Evolutionary conservation across 2,888 invertebrate genomes (phyloP).

Genomic region (Noctua janthe): DNA sequence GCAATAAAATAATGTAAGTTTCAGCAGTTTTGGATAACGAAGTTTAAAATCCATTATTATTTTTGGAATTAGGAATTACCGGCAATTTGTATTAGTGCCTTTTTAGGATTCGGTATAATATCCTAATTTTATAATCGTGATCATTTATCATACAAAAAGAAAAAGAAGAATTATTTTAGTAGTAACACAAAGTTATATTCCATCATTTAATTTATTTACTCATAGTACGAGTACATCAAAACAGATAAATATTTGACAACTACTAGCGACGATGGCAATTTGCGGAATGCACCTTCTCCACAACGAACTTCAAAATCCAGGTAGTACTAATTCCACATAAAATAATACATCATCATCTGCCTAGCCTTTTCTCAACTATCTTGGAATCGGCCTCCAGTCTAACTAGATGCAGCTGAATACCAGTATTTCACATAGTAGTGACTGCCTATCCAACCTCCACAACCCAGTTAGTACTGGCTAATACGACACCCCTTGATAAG

Average conservation of each 20-base stretch:
- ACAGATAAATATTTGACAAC: background rate
- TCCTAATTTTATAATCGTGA: background rate
- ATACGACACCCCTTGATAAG: too few relatives aligned
- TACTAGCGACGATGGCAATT: background rate
- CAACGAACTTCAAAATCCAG: background rate
- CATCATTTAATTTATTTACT: too few relatives aligned
- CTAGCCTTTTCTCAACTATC: too few relatives aligned
- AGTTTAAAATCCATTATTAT: background rate
- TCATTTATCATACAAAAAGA: background rate
- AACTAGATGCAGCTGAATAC: too few relatives aligned
- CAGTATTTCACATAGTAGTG: too few relatives aligned
- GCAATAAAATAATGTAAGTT: conserved; percentile 17
- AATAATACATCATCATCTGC: too few relatives aligned
- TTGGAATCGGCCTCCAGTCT: too few relatives aligned
- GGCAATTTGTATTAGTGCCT: background rate
- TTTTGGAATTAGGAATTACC: background rate
- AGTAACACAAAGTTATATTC: background rate
- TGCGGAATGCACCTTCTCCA: background rate
- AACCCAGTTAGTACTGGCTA: too few relatives aligned
- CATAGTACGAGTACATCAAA: too few relatives aligned
- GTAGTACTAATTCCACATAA: too few relatives aligned
- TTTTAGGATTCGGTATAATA: background rate
- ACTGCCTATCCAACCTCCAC: too few relatives aligned
- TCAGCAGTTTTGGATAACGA: background rate
- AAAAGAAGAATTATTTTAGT: background rate